phyloP scores from a whole-genome alignment of 2,113 vertebrate genomes.

The Aphyosemion australe region DNA sequence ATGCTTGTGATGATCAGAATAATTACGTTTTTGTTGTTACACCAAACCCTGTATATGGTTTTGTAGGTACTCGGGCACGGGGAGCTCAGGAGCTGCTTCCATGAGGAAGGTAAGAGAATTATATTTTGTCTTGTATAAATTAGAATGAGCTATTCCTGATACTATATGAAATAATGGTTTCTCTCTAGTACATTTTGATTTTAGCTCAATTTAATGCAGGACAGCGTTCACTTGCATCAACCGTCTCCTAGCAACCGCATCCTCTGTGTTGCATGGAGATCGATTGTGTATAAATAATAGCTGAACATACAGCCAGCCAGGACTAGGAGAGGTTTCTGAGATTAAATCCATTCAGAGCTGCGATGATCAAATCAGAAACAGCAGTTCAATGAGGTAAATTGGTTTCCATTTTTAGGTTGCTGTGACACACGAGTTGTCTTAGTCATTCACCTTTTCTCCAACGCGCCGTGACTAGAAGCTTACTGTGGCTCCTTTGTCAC shows the following conservation, averaged over 20 bases:
- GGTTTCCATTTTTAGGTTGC: conserved; percentile 49
- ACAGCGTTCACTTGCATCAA: conserved; percentile 10
- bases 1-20: conserved; percentile 11
- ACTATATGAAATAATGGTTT: background rate
- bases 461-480: conserved; percentile 18
- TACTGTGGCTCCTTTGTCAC: conserved; percentile 34
- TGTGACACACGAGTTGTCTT: conserved; percentile 41
- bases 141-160: no score
- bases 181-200: conserved; percentile 1
- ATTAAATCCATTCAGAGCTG: conserved; percentile 33
- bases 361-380: conserved; percentile 45
- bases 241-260: conserved; percentile 31
- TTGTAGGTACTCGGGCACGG: conserved; percentile 85
- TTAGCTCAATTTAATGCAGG: conserved; percentile 18
- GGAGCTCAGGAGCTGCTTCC: conserved; percentile 82
- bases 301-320: conserved; percentile 12
- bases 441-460: conserved; percentile 39
- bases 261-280: conserved; percentile 9
- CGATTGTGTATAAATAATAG: conserved; percentile 19
- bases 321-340: conserved; percentile 20
- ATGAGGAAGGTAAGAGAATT: conserved; percentile 85
- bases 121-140: background rate
- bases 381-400: conserved; percentile 31
- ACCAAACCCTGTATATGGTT: conserved; percentile 12
- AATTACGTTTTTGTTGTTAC: conserved; percentile 4